Percentiles rank a stretch among this genome's conserved stretches.
Conservation (phyloP, 2,113 vertebrate species). For the Columba janthina region DNA sequence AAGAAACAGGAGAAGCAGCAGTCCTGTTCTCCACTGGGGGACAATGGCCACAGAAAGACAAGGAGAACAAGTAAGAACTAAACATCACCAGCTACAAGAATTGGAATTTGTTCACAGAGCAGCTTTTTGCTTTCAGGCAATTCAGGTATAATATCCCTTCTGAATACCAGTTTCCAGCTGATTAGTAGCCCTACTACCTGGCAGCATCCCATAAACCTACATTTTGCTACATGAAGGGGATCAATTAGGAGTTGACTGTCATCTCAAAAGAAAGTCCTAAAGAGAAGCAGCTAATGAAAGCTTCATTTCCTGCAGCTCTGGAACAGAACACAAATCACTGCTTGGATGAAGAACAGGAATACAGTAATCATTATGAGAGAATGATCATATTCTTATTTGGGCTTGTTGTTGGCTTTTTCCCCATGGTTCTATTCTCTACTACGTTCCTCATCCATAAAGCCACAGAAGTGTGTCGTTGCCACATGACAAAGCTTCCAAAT, state of each 20-base stretch:
- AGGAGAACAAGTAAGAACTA: neutral
- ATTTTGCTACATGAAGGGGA: neutral
- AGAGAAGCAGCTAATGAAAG: neutral
- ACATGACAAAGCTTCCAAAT: neutral
- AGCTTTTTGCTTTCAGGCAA: neutral
- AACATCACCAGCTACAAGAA: neutral
- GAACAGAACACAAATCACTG: neutral
- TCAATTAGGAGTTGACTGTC: neutral
- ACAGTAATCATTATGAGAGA: neutral
- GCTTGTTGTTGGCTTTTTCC: neutral
- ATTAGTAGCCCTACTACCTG: neutral
- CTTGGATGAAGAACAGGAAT: neutral
- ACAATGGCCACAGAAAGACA: neutral
- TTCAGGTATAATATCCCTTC: accelerated
- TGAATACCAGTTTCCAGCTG: neutral
- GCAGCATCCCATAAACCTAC: neutral
- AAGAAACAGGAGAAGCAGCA: neutral
- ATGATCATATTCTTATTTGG: neutral
- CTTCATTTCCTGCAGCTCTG: neutral
- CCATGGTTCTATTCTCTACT: neutral
- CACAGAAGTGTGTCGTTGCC: neutral
- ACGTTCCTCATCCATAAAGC: neutral
- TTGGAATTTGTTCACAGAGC: too few relatives aligned
- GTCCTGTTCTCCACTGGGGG: neutral
- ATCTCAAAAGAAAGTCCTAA: neutral